Evolutionary conservation across 2,888 invertebrate genomes (phyloP).

Genomic region (Bhutanitis thaidina): DNA sequence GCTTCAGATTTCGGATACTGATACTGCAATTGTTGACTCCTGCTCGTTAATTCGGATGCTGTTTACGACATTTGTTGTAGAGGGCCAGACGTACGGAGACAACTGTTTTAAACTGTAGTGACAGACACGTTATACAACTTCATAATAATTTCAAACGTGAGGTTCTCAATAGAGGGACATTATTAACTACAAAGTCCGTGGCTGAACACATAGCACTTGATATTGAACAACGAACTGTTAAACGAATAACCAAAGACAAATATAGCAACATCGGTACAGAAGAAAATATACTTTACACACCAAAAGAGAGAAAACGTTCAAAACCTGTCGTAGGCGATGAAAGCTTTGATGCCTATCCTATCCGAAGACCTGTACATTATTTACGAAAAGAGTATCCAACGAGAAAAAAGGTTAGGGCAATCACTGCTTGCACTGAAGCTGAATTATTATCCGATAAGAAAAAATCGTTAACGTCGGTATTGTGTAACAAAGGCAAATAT

Average conservation of each 20-base stretch:
- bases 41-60: neutral
- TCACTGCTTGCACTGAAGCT: neutral
- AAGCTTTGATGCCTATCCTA: too few relatives aligned
- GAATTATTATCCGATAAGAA: neutral
- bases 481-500: neutral
- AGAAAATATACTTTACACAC: too few relatives aligned
- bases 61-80: neutral
- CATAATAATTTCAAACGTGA: neutral
- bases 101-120: neutral
- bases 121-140: neutral
- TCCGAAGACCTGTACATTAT: too few relatives aligned
- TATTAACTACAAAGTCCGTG: neutral
- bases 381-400: too few relatives aligned
- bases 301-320: too few relatives aligned
- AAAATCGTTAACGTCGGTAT: neutral
- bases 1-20: neutral
- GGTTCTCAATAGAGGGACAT: neutral
- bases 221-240: neutral
- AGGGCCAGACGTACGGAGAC: too few relatives aligned
- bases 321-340: too few relatives aligned
- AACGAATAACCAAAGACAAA: neutral
- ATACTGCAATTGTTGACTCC: neutral
- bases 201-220: neutral
- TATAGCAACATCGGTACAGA: neutral
- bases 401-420: too few relatives aligned